Evolutionary conservation across 2,113 vertebrate genomes (phyloP).

Genomic region (Erythrolamprus reginae): DNA sequence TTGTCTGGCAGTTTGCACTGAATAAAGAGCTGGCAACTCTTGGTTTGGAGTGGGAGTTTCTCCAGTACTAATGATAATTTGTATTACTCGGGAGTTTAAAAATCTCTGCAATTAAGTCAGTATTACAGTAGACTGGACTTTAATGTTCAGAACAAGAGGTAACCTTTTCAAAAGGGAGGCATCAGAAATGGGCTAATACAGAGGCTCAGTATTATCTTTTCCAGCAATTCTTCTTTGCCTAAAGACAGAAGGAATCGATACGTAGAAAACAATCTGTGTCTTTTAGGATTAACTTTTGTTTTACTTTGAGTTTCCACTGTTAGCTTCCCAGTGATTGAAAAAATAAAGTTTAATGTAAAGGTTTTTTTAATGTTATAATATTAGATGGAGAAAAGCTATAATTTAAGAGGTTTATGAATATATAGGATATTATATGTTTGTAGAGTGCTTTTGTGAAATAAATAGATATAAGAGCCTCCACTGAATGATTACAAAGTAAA

Average conservation of each 20-base stretch:
- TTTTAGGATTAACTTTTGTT: background rate
- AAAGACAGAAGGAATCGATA: background rate
- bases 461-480: too few relatives aligned
- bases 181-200: background rate
- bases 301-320: background rate
- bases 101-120: background rate
- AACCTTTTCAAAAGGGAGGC: background rate
- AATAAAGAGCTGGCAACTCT: background rate
- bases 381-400: too few relatives aligned
- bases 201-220: background rate
- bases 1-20: background rate
- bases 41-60: background rate
- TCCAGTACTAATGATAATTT: background rate
- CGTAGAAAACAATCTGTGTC: background rate
- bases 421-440: too few relatives aligned
- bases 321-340: background rate
- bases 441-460: too few relatives aligned
- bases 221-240: too few relatives aligned
- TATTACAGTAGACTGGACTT: background rate
- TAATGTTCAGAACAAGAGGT: background rate
- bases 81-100: background rate
- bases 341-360: too few relatives aligned
- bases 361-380: too few relatives aligned
- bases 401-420: too few relatives aligned
- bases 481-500: too few relatives aligned